A percentile compares a stretch with the other conserved stretches of the same genome.
phyloP scores from a whole-genome alignment of 2,888 invertebrate genomes.

The Pimpla rufipes region DNA sequence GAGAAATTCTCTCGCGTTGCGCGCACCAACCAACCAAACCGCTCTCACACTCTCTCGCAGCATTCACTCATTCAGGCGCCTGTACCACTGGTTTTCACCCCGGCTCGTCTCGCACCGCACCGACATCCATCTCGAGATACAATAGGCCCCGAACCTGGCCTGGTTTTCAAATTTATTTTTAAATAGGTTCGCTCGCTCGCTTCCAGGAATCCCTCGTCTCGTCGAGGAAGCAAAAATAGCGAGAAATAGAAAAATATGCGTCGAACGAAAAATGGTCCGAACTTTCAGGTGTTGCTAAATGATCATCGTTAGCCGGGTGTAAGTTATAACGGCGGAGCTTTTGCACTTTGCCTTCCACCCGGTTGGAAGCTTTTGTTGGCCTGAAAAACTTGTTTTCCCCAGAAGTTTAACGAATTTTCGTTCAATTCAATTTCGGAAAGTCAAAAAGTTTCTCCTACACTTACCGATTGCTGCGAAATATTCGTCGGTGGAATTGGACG shows the following conservation, averaged over 20 bases:
- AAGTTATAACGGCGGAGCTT: neutral
- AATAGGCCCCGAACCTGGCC: slow-evolving; percentile 64
- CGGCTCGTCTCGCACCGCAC: slow-evolving; percentile 46
- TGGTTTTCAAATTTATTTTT: slow-evolving; percentile 69
- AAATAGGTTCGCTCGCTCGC: slow-evolving; percentile 50
- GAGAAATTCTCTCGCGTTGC: slow-evolving; percentile 49
- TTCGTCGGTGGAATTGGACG: neutral
- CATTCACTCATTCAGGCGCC: slow-evolving; percentile 58
- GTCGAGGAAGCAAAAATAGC: neutral
- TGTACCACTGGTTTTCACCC: slow-evolving; percentile 39
- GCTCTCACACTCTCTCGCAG: slow-evolving; percentile 26
- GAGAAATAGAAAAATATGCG: neutral
- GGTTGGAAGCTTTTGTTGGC: neutral
- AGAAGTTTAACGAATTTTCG: slow-evolving; percentile 16
- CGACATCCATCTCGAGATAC: slow-evolving; percentile 64
- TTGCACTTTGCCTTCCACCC: neutral
- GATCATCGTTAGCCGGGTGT: neutral
- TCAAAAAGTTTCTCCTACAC: neutral
- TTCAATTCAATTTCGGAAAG: slow-evolving; percentile 10
- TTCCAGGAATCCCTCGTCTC: slow-evolving; percentile 29
- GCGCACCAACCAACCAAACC: neutral
- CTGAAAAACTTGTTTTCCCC: neutral
- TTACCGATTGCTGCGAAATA: neutral
- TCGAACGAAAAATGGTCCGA: neutral
- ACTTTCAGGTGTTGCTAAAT: neutral